Conservation (phyloP, 2,888 invertebrate genomes). For the Stenodema calcarata region DNA sequence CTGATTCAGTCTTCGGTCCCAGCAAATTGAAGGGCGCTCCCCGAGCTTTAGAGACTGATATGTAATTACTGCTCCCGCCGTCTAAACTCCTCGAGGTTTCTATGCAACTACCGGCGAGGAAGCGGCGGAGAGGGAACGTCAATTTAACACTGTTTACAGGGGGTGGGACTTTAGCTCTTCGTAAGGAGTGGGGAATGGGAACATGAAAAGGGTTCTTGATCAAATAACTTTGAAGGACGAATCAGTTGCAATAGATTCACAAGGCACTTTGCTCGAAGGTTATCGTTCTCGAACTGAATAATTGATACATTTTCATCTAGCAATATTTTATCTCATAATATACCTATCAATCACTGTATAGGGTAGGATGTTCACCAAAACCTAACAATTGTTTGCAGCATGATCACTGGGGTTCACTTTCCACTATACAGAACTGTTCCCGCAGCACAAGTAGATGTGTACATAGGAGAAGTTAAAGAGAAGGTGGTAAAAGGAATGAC, state of each 20-base stretch:
- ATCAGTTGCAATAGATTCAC: not conserved
- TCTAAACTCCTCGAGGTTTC: not conserved
- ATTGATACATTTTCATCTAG: too few relatives aligned
- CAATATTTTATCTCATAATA: too few relatives aligned
- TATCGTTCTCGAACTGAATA: too few relatives aligned
- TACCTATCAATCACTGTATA: too few relatives aligned
- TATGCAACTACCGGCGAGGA: not conserved
- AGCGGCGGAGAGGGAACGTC: not conserved
- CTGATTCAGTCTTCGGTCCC: not conserved
- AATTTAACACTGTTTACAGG: not conserved
- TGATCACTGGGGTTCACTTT: too few relatives aligned
- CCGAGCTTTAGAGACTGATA: not conserved
- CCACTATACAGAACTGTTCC: too few relatives aligned
- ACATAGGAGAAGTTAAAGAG: too few relatives aligned
- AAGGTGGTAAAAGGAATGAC: too few relatives aligned
- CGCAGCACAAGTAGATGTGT: too few relatives aligned
- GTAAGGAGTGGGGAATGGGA: not conserved
- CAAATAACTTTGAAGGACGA: not conserved
- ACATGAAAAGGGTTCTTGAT: not conserved
- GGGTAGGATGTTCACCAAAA: too few relatives aligned
- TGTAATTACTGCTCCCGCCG: not conserved
- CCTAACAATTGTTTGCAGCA: too few relatives aligned
- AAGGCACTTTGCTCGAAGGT: not conserved
- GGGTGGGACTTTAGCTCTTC: not conserved
- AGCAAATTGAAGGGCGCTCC: not conserved